Conservation (phyloP, 2,888 invertebrate genomes). For the Colletes collaris region DNA sequence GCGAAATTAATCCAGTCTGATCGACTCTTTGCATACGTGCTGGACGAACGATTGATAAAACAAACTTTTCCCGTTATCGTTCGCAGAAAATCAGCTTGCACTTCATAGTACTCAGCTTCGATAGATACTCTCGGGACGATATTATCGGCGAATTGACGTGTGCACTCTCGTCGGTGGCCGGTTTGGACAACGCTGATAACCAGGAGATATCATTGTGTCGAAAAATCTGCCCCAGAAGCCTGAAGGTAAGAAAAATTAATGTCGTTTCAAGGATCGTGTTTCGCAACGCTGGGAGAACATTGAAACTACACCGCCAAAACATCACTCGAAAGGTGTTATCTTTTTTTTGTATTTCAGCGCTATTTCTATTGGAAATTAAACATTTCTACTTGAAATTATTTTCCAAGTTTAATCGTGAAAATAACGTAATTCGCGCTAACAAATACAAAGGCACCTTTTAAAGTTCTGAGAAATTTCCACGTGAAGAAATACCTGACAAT, state of each 20-base stretch:
- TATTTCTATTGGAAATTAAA: too few relatives aligned
- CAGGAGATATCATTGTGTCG: slow-evolving; percentile 92
- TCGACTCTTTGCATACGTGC: background rate
- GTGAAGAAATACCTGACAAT: too few relatives aligned
- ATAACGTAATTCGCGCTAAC: too few relatives aligned
- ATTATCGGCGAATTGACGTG: slow-evolving; percentile 98
- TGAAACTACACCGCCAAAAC: too few relatives aligned
- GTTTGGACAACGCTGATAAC: slow-evolving; percentile 88
- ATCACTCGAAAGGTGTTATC: too few relatives aligned
- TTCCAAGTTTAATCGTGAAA: too few relatives aligned
- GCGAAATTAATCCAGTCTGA: background rate
- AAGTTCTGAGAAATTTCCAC: too few relatives aligned
- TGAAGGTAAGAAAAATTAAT: slow-evolving; percentile 88
- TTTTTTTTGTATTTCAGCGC: too few relatives aligned
- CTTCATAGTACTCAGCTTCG: slow-evolving; percentile 93
- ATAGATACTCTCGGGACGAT: slow-evolving; percentile 97
- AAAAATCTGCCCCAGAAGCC: slow-evolving; percentile 95
- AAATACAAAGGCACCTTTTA: too few relatives aligned
- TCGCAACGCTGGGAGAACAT: too few relatives aligned
- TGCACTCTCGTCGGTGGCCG: slow-evolving; percentile 87
- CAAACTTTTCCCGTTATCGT: slow-evolving; percentile 6
- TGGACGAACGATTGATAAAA: background rate
- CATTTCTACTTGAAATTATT: too few relatives aligned
- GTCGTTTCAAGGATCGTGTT: background rate
- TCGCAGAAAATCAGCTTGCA: slow-evolving; percentile 93